phyloP scores from a whole-genome alignment of 1,140 invertebrate genomes.

The Drosophila tani region DNA sequence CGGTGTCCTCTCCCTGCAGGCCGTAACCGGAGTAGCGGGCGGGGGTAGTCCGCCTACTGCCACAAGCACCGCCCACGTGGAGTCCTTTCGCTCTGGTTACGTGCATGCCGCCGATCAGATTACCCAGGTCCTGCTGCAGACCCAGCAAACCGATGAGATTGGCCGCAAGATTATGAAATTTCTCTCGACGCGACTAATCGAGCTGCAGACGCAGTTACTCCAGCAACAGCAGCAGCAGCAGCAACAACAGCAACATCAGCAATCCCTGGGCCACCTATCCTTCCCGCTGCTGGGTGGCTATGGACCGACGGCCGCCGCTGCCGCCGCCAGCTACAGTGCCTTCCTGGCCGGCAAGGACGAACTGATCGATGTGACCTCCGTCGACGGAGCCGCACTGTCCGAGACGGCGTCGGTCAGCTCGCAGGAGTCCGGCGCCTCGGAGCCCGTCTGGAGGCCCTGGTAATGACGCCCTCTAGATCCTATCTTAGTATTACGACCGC shows the following conservation, averaged over 20 bases:
- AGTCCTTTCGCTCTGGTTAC: constrained; percentile 95
- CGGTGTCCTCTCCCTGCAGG: constrained; percentile 78
- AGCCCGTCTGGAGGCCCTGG: constrained; percentile 81
- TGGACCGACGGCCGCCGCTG: constrained; percentile 57
- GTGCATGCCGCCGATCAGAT: constrained; percentile 97
- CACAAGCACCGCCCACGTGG: constrained; percentile 86
- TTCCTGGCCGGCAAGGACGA: constrained; percentile 71
- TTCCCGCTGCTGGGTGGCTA: constrained; percentile 69
- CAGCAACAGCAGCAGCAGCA: constrained; percentile 63
- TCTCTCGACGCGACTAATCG: constrained; percentile 92
- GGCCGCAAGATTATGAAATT: constrained; percentile 93
- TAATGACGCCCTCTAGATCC: constrained; percentile 55
- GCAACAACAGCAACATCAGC: constrained; percentile 40
- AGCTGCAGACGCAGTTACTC: constrained; percentile 83
- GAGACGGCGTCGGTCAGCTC: constrained; percentile 77
- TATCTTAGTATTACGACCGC: constrained; percentile 68
- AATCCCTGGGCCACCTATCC: constrained; percentile 50
- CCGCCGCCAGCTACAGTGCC: constrained; percentile 65
- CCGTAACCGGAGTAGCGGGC: constrained; percentile 72
- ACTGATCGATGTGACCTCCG: constrained; percentile 81
- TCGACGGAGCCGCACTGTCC: constrained; percentile 70
- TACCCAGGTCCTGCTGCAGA: constrained; percentile 91
- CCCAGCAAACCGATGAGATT: constrained; percentile 92
- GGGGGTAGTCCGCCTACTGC: constrained; percentile 18
- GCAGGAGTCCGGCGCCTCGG: constrained; percentile 70